phyloP scores from a whole-genome alignment of 2,888 invertebrate species.

The Phanerotoma sp. region DNA sequence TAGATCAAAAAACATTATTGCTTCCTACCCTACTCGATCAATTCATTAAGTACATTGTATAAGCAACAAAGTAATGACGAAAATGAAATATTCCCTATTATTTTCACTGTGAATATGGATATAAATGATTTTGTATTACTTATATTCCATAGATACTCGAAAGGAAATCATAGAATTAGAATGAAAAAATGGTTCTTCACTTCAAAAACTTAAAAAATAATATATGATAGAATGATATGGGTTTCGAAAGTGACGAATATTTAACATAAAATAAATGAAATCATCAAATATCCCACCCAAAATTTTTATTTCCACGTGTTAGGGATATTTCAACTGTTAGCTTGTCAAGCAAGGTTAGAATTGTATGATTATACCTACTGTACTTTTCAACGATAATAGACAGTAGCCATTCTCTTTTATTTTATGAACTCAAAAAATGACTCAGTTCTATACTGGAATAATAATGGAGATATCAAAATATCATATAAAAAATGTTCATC shows the following conservation, averaged over 20 bases:
- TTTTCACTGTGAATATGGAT: too few relatives aligned
- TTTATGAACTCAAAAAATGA: too few relatives aligned
- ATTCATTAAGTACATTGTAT: not conserved
- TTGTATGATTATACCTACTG: not conserved
- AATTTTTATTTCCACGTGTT: not conserved
- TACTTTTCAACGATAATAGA: not conserved
- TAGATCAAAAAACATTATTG: not conserved
- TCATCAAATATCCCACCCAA: not conserved
- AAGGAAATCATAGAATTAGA: not conserved
- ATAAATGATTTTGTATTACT: not conserved
- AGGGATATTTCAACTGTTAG: not conserved
- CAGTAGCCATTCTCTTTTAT: too few relatives aligned
- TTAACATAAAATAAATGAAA: not conserved
- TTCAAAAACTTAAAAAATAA: not conserved
- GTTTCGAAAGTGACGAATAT: not conserved
- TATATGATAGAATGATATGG: not conserved
- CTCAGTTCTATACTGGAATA: too few relatives aligned
- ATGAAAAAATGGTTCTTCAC: not conserved
- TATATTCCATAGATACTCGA: not conserved
- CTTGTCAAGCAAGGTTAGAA: not conserved
- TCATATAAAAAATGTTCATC: not conserved
- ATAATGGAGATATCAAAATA: not conserved
- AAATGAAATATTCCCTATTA: not conserved
- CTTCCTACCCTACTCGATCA: not conserved
- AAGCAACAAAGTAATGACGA: not conserved